Base-by-base conservation (phyloP, 2,888 invertebrate species). In the Mayetiola destructor region DNA sequence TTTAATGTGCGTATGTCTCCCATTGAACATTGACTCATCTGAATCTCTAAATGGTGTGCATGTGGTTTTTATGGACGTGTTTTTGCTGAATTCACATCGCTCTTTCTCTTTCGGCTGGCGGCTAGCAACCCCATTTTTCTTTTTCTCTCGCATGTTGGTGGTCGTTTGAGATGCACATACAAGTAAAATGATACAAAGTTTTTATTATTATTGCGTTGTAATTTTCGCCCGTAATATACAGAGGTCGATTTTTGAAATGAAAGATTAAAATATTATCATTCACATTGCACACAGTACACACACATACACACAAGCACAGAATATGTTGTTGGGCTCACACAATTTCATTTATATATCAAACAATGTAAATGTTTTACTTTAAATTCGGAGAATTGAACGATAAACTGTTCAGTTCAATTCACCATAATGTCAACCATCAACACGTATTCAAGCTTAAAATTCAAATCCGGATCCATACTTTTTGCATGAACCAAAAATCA, bases 211-310 rank as follows among this genome's bases (percentile, higher is more conserved):
- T 48, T 27, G 48, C 27, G 27, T 12, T 48, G 48, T 23, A 48
- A 48, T 27, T 48, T 48, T 48, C 27, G 48, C 27, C 40, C 27
- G 27, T 27, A 9, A n/a, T n/a, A n/a, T n/a, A 48, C 27, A 16
- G n/a, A 3, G 14, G 4, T n/a, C 9, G n/a, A n/a, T n/a, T 27
- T 27, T 48, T 27, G 27, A 48, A 27, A 48, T 27, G 48, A 27
- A 27, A 27, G 48, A 48, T 48, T 48, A 48, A 48, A 48, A 48
- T 48, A 48, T 48, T 48, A 48, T 48, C 48, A 27, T 48, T 48
- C 48, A 48, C 27, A 27, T 48, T 27, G 48, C 48, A 48, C 48
- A 14, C 48, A 48, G 48, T n/a, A n/a, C n/a, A n/a, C n/a, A n/a
- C n/a, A n/a, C n/a, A n/a, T n/a, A n/a, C n/a, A n/a, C n/a, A n/a